Conservation (phyloP, 1,140 invertebrate genomes). For the Helicoverpa armigera region DNA sequence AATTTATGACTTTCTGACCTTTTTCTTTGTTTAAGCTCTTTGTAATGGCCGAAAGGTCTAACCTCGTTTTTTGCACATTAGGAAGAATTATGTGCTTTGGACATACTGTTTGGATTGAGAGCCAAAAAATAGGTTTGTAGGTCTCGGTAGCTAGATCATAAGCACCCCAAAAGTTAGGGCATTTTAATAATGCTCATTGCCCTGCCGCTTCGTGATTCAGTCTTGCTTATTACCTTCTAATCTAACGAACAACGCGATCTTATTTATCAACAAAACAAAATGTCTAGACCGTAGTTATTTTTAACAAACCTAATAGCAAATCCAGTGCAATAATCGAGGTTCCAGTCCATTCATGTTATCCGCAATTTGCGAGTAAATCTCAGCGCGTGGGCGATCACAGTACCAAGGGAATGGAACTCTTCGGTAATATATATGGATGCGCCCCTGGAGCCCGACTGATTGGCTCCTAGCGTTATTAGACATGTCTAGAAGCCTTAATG, state of each 20-base stretch:
- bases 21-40: not conserved
- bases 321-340: not conserved
- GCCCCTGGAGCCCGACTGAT: not conserved
- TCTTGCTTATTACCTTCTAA: too few species aligned
- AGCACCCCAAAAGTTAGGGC: too few species aligned
- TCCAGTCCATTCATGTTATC: not conserved
- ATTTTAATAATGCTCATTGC: too few species aligned
- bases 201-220: too few species aligned
- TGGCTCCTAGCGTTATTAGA: not conserved
- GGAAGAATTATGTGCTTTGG: not conserved
- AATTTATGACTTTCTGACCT: constrained; percentile 28
- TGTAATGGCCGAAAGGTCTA: not conserved
- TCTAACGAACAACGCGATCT: too few species aligned
- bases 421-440: constrained; percentile 27
- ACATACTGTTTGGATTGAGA: not conserved
- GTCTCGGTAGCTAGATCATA: too few species aligned
- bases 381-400: not conserved
- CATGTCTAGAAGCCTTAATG: constrained; percentile 5
- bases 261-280: too few species aligned
- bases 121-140: too few species aligned
- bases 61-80: not conserved
- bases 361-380: not conserved
- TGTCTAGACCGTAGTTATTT: not conserved
- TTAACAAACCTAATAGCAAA: not conserved
- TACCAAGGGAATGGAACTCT: not conserved